Evolutionary conservation across 2,113 vertebrate genomes (phyloP).

Genomic region (Melospiza georgiana): DNA sequence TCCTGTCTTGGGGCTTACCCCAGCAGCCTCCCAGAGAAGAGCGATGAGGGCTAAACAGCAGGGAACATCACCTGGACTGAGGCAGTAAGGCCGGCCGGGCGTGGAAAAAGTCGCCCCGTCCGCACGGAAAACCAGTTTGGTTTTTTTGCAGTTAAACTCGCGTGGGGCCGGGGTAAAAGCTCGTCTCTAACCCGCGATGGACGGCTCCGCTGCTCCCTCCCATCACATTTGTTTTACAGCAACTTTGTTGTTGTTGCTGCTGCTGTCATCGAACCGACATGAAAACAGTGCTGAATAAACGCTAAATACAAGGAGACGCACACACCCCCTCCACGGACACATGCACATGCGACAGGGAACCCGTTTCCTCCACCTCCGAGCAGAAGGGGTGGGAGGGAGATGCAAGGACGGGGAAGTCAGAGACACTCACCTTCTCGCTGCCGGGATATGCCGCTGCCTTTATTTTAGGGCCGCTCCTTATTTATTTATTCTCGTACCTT

Average conservation of each 20-base stretch:
- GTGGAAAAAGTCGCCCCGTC: not conserved
- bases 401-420: not conserved
- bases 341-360: not conserved
- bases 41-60: not conserved
- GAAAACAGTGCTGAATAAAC: not conserved
- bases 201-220: not conserved
- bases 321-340: not conserved
- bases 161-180: not conserved
- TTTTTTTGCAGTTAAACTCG: not conserved
- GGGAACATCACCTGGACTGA: not conserved
- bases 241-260: not conserved
- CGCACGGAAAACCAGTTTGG: not conserved
- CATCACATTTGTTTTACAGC: not conserved
- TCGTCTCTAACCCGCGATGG: not conserved
- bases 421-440: conserved; percentile 52
- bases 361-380: not conserved
- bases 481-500: conserved; percentile 34
- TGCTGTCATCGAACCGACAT: not conserved
- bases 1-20: not conserved
- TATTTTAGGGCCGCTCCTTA: conserved; percentile 16
- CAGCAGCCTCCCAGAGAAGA: not conserved
- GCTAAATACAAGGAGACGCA: not conserved
- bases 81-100: not conserved
- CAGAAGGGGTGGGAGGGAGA: not conserved
- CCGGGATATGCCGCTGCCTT: not conserved